phyloP scores from a whole-genome alignment of 2,797 vertebrate genomes.

The Sebastes taczanowskii region DNA sequence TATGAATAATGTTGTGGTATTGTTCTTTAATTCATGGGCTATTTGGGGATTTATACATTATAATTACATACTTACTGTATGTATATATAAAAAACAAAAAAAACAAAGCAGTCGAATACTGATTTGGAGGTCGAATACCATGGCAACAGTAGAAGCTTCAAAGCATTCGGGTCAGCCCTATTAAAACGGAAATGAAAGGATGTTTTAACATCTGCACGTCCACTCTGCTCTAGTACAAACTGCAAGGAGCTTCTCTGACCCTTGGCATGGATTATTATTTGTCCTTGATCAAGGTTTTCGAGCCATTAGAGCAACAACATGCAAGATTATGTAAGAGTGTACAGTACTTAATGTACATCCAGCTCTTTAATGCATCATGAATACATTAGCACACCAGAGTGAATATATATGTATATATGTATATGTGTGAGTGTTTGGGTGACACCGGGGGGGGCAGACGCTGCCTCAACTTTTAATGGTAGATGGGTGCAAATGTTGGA shows the following conservation, averaged over 20 bases:
- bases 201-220: not conserved
- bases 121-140: too few species aligned
- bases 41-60: too few species aligned
- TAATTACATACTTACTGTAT: too few species aligned
- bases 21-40: too few species aligned
- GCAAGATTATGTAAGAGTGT: conserved; percentile 31
- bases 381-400: conserved; percentile 3
- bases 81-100: too few species aligned
- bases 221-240: not conserved
- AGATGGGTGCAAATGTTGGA: not conserved
- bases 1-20: too few species aligned
- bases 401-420: not conserved
- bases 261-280: conserved; percentile 6
- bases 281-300: conserved; percentile 40
- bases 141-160: too few species aligned
- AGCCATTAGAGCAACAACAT: conserved; percentile 29
- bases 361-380: not conserved
- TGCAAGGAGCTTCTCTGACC: not conserved
- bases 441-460: not conserved
- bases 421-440: not conserved
- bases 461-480: not conserved
- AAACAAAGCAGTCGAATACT: too few species aligned
- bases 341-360: not conserved
- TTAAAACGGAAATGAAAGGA: not conserved
- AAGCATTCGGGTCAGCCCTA: too few species aligned